Percentiles rank a stretch among this genome's conserved stretches.
phyloP scores from a whole-genome alignment of 1,140 invertebrate genomes.

The Polyergus mexicanus region DNA sequence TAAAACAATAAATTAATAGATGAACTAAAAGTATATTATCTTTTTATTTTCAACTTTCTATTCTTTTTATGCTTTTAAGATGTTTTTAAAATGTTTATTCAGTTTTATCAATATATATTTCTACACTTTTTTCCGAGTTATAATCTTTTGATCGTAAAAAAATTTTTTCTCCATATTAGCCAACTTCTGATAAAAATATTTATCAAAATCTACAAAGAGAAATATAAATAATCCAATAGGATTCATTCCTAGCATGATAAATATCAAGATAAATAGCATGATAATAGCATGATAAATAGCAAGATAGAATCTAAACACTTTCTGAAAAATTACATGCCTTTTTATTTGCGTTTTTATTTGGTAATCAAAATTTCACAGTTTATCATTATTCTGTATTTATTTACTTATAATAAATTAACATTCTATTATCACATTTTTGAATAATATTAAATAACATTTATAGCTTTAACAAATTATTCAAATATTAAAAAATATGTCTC shows the following conservation, averaged over 20 bases:
- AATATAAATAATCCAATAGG: not conserved
- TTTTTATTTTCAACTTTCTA: not conserved
- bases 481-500: too few species aligned
- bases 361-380: not conserved
- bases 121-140: not conserved
- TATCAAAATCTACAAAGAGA: not conserved
- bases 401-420: conserved; percentile 3
- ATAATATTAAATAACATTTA: not conserved
- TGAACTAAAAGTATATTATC: not conserved
- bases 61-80: not conserved
- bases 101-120: not conserved
- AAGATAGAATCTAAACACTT: not conserved
- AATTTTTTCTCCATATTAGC: not conserved
- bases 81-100: not conserved
- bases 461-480: not conserved
- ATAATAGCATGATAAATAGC: not conserved
- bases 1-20: not conserved
- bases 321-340: not conserved
- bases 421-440: not conserved
- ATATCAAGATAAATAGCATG: not conserved
- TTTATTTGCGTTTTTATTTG: not conserved
- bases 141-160: not conserved
- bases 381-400: not conserved
- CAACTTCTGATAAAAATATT: not conserved
- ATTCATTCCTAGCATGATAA: not conserved